Conservation (phyloP, 2,888 invertebrate species). For the Hirtodrosophila duncani region DNA sequence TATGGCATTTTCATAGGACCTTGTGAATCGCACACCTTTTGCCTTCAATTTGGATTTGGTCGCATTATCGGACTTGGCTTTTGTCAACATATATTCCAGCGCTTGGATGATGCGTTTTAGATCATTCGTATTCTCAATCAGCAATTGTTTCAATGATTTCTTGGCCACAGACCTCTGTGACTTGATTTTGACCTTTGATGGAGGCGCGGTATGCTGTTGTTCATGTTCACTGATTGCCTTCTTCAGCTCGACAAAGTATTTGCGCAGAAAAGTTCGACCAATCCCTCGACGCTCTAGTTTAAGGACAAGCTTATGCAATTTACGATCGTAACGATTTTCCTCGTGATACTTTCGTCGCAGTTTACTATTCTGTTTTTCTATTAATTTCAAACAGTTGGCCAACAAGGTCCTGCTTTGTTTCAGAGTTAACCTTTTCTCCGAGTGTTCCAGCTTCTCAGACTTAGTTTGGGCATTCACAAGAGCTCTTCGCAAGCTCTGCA, state of each 20-base stretch:
- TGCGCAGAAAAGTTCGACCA: too few species aligned
- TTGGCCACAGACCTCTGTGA: neutral
- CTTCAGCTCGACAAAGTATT: constrained; percentile 1
- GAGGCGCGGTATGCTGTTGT: neutral
- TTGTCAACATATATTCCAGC: neutral
- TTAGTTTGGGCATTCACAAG: constrained; percentile 1
- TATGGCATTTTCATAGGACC: too few species aligned
- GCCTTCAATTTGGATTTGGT: too few species aligned
- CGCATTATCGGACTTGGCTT: too few species aligned
- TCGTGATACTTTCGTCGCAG: too few species aligned
- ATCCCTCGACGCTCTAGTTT: too few species aligned
- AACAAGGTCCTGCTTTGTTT: constrained; percentile 6
- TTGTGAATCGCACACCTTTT: too few species aligned
- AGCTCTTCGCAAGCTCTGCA: constrained; percentile 5
- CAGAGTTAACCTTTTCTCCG: neutral
- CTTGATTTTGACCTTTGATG: neutral
- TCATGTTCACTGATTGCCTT: neutral
- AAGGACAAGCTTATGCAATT: neutral
- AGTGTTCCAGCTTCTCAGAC: neutral
- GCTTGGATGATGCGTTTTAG: constrained; percentile 2
- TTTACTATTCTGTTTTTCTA: neutral
- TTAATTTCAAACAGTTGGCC: neutral
- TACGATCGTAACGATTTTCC: neutral
- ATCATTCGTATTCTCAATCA: constrained; percentile 5
- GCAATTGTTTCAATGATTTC: neutral